A percentile compares a stretch with the other conserved stretches of the same genome.
Conservation (phyloP, 2,113 vertebrate species). For the Clarias magur region DNA sequence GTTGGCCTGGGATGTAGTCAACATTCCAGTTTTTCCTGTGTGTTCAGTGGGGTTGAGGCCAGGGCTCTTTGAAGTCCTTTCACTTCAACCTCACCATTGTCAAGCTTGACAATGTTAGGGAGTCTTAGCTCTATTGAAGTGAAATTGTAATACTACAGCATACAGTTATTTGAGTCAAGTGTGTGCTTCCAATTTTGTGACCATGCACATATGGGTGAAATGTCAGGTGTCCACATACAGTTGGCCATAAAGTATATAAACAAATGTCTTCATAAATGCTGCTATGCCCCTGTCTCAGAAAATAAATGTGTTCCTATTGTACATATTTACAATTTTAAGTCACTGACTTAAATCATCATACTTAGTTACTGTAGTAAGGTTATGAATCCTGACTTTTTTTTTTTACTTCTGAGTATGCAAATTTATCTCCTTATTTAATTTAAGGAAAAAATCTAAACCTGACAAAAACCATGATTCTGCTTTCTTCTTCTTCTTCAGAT, state of each 20-base stretch:
- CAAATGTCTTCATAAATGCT: neutral
- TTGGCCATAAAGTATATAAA: neutral
- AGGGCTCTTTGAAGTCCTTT: too few relatives aligned
- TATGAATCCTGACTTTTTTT: neutral
- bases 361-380: neutral
- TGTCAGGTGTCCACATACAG: neutral
- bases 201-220: neutral
- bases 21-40: neutral
- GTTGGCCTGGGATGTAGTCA: neutral
- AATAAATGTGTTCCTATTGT: neutral
- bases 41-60: neutral
- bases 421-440: neutral
- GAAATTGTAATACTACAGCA: neutral
- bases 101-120: too few relatives aligned
- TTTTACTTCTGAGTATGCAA: neutral
- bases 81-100: too few relatives aligned
- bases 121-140: neutral
- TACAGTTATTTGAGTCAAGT: neutral
- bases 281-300: neutral
- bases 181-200: neutral
- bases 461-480: neutral
- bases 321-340: neutral
- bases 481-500: neutral
- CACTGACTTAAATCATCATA: neutral
- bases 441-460: neutral